These are phyloP conservation scores for Philonicus albiceps DNA, from an alignment of 2,888 invertebrate genomes.

Conservation along the genomic window DNA sequence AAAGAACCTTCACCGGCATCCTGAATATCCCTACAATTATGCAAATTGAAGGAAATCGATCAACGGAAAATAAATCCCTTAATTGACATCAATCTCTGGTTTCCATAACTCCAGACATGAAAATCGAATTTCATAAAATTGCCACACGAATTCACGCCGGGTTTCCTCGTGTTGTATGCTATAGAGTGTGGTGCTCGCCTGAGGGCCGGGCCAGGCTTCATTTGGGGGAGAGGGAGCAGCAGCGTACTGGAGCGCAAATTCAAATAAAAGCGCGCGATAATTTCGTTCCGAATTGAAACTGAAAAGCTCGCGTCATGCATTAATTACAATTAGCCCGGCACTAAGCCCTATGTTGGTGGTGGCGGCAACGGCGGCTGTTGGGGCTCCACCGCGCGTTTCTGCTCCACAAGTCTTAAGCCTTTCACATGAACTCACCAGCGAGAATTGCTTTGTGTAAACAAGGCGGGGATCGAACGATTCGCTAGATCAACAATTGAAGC, in stretches of 20 bases:
- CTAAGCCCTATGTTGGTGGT: not conserved
- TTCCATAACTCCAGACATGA: not conserved
- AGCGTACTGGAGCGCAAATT: not conserved
- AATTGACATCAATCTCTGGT: not conserved
- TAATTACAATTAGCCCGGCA: slow-evolving; percentile 1
- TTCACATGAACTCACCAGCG: not conserved
- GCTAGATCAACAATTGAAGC: slow-evolving; percentile 36
- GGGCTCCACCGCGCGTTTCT: not conserved
- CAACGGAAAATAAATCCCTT: not conserved
- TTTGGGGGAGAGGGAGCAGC: not conserved
- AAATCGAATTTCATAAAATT: not conserved
- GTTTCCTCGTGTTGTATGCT: not conserved
- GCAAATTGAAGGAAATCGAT: not conserved
- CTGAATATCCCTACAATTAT: not conserved
- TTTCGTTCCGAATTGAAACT: not conserved
- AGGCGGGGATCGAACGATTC: slow-evolving; percentile 16
- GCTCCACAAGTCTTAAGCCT: slow-evolving; percentile 9
- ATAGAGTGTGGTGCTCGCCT: not conserved
- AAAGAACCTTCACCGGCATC: not conserved
- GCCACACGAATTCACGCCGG: not conserved
- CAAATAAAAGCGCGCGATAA: not conserved
- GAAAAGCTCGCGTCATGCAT: slow-evolving; percentile 7
- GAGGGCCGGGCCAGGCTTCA: not conserved
- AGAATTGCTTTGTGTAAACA: slow-evolving; percentile 7
- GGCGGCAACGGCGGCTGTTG: not conserved